A percentile compares a stretch with the other conserved stretches of the same genome.
Evolutionary conservation across 2,888 invertebrate genomes (phyloP).

Genomic region (Epirrita christyi): DNA sequence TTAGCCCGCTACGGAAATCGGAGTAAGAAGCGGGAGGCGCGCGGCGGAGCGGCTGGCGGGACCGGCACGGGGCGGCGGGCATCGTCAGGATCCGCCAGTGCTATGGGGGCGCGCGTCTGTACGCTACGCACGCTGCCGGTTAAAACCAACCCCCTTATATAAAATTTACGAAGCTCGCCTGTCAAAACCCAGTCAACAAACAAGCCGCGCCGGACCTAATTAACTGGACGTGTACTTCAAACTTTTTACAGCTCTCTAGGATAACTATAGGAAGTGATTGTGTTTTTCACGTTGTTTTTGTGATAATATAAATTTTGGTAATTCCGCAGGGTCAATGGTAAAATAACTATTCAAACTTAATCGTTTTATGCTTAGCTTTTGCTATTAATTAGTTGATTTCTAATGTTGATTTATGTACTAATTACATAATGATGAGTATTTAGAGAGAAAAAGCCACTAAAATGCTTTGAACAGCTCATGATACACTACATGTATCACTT

Average conservation of each 20-base stretch:
- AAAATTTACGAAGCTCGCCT: constrained; percentile 69
- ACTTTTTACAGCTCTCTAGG: constrained; percentile 47
- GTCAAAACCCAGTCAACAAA: constrained; percentile 65
- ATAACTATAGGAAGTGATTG: constrained; percentile 53
- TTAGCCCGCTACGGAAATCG: constrained; percentile 71
- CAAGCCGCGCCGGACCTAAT: constrained; percentile 52
- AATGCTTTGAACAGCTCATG: constrained; percentile 4
- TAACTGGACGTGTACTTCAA: constrained; percentile 47
- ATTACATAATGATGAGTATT: not conserved
- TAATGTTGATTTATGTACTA: too few species aligned
- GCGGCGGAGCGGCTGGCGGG: constrained; percentile 43
- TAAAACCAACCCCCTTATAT: constrained; percentile 50
- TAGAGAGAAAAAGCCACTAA: constrained; percentile 7
- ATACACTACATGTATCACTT: constrained; percentile 20
- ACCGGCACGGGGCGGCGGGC: constrained; percentile 30
- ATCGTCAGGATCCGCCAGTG: constrained; percentile 56
- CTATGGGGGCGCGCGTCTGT: constrained; percentile 62
- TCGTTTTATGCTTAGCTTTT: not conserved
- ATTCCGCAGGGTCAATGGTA: constrained; percentile 51
- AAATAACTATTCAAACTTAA: constrained; percentile 39
- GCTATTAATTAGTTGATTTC: too few species aligned
- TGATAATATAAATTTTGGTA: constrained; percentile 46
- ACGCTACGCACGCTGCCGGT: constrained; percentile 57
- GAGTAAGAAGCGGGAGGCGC: constrained; percentile 62
- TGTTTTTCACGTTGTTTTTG: constrained; percentile 52